Base-by-base conservation (phyloP, 2,888 invertebrate genomes). In the Stegophylla sp. region DNA sequence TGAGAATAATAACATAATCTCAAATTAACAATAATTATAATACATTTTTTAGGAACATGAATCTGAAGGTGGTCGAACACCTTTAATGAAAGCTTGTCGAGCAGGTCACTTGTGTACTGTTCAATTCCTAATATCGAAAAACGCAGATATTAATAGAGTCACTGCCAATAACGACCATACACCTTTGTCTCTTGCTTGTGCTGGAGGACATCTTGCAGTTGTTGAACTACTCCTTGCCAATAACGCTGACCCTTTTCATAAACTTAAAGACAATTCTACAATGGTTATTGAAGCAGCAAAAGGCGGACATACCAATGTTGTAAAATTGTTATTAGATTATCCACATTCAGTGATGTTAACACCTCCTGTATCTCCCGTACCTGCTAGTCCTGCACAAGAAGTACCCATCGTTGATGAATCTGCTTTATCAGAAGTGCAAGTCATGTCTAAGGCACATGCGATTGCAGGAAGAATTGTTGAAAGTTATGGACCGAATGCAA, bases 281-380 rank as follows among this genome's bases (percentile, higher is more conserved):
- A 98, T 98, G 93, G 90, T 99, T 84, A 98, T 99, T 85, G 98
- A 99, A 88, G 98, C 98, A 73, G 95, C 98, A 69, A 97, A 97
- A 88, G 97, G 98, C 72, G 98, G 98, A 0, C 98, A 98, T 88
- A 96, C 97, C 28, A 92, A 92, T 84, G 97, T 99, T 82, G 98
- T 98, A 82, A 95, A 96, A 87, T 89, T 98, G 85, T 88, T 99
- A 84, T 90, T 99, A 84, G 98, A 98, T 88, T 98, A 94, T 88
- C 96, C 97, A 45, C 94, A 94, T 88, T 91, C 93, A 85, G 67
- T 71, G 3, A 51, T 61, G 61, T 48, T 51, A 61, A 79, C 79
- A 34, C 79, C 79, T 51, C 79, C 79, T 61, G 69, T 79, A 61
- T 71, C 79, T 23, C 79, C 79, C 61, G 61, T 71, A 63, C 59